Evolutionary conservation across 2,888 invertebrate genomes (phyloP).

Genomic region (Hetaerina titia): DNA sequence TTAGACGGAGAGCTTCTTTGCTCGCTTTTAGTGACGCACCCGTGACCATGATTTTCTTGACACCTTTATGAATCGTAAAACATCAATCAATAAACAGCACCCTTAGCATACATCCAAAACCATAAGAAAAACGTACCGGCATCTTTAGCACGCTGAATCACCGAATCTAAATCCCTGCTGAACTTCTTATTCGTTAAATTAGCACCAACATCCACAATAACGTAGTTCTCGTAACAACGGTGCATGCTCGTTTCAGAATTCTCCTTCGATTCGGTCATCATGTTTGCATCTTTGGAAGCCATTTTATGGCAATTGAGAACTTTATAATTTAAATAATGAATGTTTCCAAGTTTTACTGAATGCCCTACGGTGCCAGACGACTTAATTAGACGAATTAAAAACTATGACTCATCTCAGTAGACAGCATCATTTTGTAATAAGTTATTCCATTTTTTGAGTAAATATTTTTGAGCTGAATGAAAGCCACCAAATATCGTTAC

Average conservation of each 20-base stretch:
- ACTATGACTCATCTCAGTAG: neutral
- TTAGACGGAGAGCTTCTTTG: slow-evolving; percentile 93
- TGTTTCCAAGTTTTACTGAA: neutral
- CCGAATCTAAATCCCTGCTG: slow-evolving; percentile 93
- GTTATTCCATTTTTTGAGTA: neutral
- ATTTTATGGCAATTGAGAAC: slow-evolving; percentile 4
- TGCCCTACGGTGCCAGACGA: neutral
- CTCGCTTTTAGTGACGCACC: slow-evolving; percentile 93
- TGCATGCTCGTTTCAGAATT: slow-evolving; percentile 79
- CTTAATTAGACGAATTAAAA: neutral
- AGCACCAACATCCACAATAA: slow-evolving; percentile 94
- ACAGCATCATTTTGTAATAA: neutral
- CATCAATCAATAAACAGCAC: slow-evolving; percentile 58
- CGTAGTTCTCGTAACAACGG: slow-evolving; percentile 93
- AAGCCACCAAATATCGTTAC: neutral
- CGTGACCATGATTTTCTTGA: slow-evolving; percentile 96
- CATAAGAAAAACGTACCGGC: slow-evolving; percentile 82
- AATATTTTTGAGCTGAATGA: neutral
- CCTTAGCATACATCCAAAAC: slow-evolving; percentile 39
- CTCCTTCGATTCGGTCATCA: slow-evolving; percentile 29
- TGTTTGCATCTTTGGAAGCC: slow-evolving; percentile 64
- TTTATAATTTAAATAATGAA: neutral
- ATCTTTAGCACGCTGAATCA: slow-evolving; percentile 94
- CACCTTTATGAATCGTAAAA: slow-evolving; percentile 81
- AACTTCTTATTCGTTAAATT: slow-evolving; percentile 97